Percentiles rank a stretch among this genome's conserved stretches.
These are phyloP conservation scores for Phycodurus eques DNA, from an alignment of 2,113 vertebrate genomes.

Conservation along the genomic window DNA sequence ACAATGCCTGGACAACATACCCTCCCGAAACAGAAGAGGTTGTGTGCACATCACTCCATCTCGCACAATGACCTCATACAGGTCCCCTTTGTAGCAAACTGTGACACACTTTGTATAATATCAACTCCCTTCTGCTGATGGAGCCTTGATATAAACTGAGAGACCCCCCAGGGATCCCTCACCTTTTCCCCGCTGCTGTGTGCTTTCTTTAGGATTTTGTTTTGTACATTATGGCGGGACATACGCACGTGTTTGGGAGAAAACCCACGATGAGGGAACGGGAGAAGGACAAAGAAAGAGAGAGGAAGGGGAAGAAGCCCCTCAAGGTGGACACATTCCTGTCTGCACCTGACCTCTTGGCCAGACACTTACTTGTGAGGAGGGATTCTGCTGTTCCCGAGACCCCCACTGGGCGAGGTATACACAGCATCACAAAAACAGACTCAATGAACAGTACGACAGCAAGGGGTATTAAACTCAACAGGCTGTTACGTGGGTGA, in stretches of 20 bases:
- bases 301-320: slow-evolving; percentile 73
- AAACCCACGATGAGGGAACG: slow-evolving; percentile 75
- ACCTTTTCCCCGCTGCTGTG: slow-evolving; percentile 23
- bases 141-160: slow-evolving; percentile 41
- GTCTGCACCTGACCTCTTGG: slow-evolving; percentile 83
- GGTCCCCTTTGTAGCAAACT: slow-evolving; percentile 71
- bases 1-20: slow-evolving; percentile 60
- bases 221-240: slow-evolving; percentile 87
- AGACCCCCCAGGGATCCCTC: slow-evolving; percentile 58
- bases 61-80: slow-evolving; percentile 75
- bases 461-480: no score
- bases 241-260: slow-evolving; percentile 85
- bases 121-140: slow-evolving; percentile 55
- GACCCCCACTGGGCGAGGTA: slow-evolving; percentile 69
- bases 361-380: slow-evolving; percentile 82
- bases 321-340: slow-evolving; percentile 87
- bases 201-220: slow-evolving; percentile 83
- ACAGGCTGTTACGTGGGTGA: no score
- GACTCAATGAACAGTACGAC: background rate
- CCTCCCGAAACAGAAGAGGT: slow-evolving; percentile 46
- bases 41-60: slow-evolving; percentile 63
- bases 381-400: slow-evolving; percentile 71
- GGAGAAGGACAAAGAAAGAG: slow-evolving; percentile 77
- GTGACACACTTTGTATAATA: slow-evolving; percentile 72
- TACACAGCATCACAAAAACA: background rate